These are phyloP conservation scores for Siniperca obscura DNA, from an alignment of 2,797 vertebrate genomes.

Conservation along the genomic window DNA sequence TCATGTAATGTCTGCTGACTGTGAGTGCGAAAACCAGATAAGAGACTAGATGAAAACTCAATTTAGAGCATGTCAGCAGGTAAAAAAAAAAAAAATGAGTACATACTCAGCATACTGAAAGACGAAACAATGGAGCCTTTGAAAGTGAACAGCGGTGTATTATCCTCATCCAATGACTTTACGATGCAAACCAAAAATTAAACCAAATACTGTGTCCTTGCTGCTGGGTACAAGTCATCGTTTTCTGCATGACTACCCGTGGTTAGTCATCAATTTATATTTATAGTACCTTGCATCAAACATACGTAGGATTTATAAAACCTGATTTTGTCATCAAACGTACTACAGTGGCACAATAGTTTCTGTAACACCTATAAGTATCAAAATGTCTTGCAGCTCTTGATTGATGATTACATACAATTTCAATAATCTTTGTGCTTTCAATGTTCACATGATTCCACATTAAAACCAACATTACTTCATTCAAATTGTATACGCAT, in stretches of 20 bases:
- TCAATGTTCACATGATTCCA: neutral
- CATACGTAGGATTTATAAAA: neutral
- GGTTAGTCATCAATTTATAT: slow-evolving; percentile 23
- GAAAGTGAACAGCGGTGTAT: slow-evolving; percentile 18
- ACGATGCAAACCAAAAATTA: slow-evolving; percentile 3
- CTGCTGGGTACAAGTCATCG: slow-evolving; percentile 8
- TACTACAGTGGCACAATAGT: neutral
- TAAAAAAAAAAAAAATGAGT: slow-evolving; percentile 14
- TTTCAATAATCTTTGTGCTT: neutral
- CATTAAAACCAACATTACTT: neutral
- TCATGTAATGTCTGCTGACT: slow-evolving; percentile 24
- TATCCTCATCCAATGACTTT: slow-evolving; percentile 16
- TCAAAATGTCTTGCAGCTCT: neutral
- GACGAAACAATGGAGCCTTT: slow-evolving; percentile 49
- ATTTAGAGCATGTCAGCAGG: slow-evolving; percentile 41
- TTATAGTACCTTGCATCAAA: slow-evolving; percentile 8
- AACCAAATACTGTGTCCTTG: slow-evolving; percentile 4
- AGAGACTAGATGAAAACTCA: slow-evolving; percentile 28
- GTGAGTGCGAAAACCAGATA: slow-evolving; percentile 27
- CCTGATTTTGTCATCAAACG: slow-evolving; percentile 4
- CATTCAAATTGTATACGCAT: neutral
- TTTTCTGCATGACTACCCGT: slow-evolving; percentile 20
- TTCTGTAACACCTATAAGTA: neutral
- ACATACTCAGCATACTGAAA: neutral
- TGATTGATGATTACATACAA: neutral